Base-by-base conservation (phyloP, 2,113 vertebrate species). In the Cyanoliseus patagonus region DNA sequence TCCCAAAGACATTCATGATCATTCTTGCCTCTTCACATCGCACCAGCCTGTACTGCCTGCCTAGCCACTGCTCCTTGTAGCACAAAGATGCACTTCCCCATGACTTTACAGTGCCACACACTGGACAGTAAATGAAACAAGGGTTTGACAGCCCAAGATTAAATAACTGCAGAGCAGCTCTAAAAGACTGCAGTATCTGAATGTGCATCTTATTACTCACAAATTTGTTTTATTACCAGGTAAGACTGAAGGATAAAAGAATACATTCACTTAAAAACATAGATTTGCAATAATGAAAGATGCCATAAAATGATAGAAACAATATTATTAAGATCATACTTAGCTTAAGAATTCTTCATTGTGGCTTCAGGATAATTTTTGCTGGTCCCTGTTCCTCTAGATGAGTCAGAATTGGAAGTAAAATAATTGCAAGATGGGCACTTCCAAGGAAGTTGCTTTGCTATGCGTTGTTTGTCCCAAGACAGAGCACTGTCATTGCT, bases 391-490 rank as follows among this genome's bases (percentile, higher is more conserved):
- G 2, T 24, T 57, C 41, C 30, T 91, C n/a, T 64, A 62, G 57
- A 83, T 85, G 44, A 80, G 49, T 83, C 24, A 63, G 78, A 96
- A 83, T 44, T 88, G 75, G 49, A 86, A 83, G 69, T 10, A 51
- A 75, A 92, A 73, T 68, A 5, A 87, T 91, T 76, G 35, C 84
- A 83, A 94, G 41, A 88, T 10, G 9, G 49, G 20, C n/a, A 51
- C 11, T 92, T 95, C 63, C 61, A 69, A 69, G 83, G 83, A 95
- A 86, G 78, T 24, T 52, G 33, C 41, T 96, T 70, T 93, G 53
- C 49, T 92, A 47, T 89, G 66, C 33, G n/a, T 59, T 75, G 83
- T 93, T 92, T 92, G 35, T 76, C 84, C 57, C 57, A 78, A 95
- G 95, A 91, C 49, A 94, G 20, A 94, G 37, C 44, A 63, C 41